A percentile compares a stretch with the other conserved stretches of the same genome.
Evolutionary conservation across 2,113 vertebrate genomes (phyloP).

Genomic region (Leucosticte australis): DNA sequence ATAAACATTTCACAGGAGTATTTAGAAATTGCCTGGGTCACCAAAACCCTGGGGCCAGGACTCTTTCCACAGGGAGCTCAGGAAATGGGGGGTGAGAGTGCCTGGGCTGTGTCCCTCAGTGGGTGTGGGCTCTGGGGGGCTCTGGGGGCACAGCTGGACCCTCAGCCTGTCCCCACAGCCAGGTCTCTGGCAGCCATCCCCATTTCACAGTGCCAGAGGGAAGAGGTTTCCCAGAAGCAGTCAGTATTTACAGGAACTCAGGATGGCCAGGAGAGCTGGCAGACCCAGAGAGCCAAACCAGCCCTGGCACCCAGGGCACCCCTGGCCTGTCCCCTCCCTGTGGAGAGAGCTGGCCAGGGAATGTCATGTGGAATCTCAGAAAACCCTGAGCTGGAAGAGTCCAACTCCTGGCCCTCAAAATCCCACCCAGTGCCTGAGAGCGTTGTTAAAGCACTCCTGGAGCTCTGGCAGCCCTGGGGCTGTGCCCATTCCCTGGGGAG

Average conservation of each 20-base stretch:
- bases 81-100: background rate
- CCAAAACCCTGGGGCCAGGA: background rate
- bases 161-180: background rate
- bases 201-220: background rate
- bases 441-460: fast-evolving
- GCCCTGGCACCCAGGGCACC: background rate
- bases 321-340: background rate
- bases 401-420: background rate
- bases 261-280: background rate
- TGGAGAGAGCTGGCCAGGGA: background rate
- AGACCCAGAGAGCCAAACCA: background rate
- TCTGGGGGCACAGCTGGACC: background rate
- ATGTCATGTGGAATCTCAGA: background rate
- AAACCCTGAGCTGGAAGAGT: background rate
- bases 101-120: background rate
- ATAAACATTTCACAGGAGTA: conserved; percentile 34
- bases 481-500: background rate
- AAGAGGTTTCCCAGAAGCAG: background rate
- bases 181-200: background rate
- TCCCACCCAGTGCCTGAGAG: background rate
- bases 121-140: background rate
- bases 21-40: conserved; percentile 25
- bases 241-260: background rate
- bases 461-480: background rate
- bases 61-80: background rate